Conservation (phyloP, 2,888 invertebrate species). For the Acanthoscelides obtectus region DNA sequence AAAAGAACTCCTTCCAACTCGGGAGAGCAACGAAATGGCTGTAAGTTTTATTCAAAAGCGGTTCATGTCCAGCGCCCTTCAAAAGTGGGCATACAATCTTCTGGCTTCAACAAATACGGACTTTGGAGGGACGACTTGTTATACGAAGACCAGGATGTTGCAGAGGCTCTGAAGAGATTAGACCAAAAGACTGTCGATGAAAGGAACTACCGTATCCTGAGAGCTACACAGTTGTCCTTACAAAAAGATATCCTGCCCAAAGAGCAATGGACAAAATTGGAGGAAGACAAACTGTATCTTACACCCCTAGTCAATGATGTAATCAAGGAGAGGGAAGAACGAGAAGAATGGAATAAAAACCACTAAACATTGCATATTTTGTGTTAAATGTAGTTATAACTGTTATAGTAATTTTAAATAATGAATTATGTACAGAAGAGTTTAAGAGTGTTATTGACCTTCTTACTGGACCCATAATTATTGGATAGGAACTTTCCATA, state of each 20-base stretch:
- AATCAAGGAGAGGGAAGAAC: conserved; percentile 70
- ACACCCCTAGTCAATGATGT: conserved; percentile 77
- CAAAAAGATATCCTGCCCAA: conserved; percentile 81
- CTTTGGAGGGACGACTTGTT: conserved; percentile 77
- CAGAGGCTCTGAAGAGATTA: conserved; percentile 76
- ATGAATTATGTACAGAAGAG: background rate
- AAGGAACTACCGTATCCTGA: conserved; percentile 76
- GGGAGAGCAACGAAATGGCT: conserved; percentile 30
- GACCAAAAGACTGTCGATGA: conserved; percentile 74
- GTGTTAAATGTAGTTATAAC: background rate
- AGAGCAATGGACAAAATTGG: conserved; percentile 86
- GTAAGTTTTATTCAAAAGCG: conserved; percentile 40
- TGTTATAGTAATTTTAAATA: background rate
- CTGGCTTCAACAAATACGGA: conserved; percentile 81
- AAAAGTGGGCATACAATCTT: conserved; percentile 72
- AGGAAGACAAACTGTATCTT: conserved; percentile 80
- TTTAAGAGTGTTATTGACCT: too few relatives aligned
- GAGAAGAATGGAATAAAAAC: conserved; percentile 72
- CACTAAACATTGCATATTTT: conserved; percentile 46
- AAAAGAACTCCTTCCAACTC: background rate
- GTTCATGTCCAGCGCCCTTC: conserved; percentile 48
- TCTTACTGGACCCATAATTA: too few relatives aligned
- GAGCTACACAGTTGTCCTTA: conserved; percentile 76
- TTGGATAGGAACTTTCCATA: too few relatives aligned
- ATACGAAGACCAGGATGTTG: conserved; percentile 67